Evolutionary conservation across 64 coral and sea anemone genomes (phyloP), one percentile per base, ranked within the genome.

Genomic region (Actinia equina): DNA sequence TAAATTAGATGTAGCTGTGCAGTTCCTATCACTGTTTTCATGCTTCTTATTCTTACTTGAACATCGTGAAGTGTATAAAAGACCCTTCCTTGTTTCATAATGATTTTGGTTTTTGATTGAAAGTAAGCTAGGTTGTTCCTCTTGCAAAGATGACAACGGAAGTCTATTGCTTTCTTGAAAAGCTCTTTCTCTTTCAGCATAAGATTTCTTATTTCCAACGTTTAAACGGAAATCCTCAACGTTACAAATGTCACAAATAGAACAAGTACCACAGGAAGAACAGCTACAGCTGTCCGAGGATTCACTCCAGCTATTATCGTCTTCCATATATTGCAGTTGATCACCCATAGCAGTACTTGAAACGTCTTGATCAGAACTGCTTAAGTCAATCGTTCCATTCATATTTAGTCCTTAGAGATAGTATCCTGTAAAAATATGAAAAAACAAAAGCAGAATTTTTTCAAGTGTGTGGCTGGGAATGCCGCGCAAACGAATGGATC

Each of bases 201-300:
- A 15, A 76, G 18, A 3, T 19, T 51, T 81, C 17, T 26, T 81
- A 19, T 81, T 81, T 52, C 43, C 45, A 42, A 60, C 55, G 17
- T 45, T 52, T 12, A 20, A 6, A 15, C 59, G 16, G 4, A 60
- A 85, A 27, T 85, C 83, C 9, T 60, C 83, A 5, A 3, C 17
- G 11, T n/a, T n/a, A 15, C 79, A 89, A 25, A 89, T 60, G 4
- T 89, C 87, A 42, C 90, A 92, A 4, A 84, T 23, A 23, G 58
- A 82, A 44, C 90, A 92, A 0, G 90, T 87, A 45, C 77, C 82
- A 25, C 90, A 92, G 1, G 90, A 85, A 14, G 76, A 87, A 53
- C 85, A 92, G 78, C 90, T 92, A 16, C 90, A 87, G 53, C 84
- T 63, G 5, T 19, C 18, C 14, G 52, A 44, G 7, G 55, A 7